phyloP scores from a whole-genome alignment of 1,140 invertebrate species.

The Drosophila takahashii region DNA sequence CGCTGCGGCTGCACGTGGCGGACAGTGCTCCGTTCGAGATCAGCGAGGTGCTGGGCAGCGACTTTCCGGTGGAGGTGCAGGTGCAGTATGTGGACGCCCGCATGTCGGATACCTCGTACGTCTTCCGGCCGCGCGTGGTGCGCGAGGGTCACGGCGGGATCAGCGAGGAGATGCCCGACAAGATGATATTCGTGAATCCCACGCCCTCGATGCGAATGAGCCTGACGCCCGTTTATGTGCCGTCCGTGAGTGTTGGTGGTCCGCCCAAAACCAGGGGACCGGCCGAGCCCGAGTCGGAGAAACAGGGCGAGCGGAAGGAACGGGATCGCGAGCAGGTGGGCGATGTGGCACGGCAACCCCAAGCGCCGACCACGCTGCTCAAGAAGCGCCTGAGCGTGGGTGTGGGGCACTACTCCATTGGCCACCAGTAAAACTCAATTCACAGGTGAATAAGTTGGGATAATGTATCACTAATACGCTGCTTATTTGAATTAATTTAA shows the following conservation, averaged over 20 bases:
- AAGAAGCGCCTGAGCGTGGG: slow-evolving; percentile 11
- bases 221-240: slow-evolving; percentile 5
- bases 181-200: slow-evolving; percentile 71
- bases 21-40: slow-evolving; percentile 67
- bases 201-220: slow-evolving; percentile 27
- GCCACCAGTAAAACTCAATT: background rate
- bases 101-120: slow-evolving; percentile 61
- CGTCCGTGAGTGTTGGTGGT: background rate
- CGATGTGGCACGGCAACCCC: slow-evolving; percentile 1
- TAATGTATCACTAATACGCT: no score
- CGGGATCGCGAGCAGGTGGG: slow-evolving; percentile 11
- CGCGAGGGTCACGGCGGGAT: slow-evolving; percentile 41
- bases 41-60: slow-evolving; percentile 59
- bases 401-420: no score
- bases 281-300: no score
- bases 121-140: slow-evolving; percentile 52
- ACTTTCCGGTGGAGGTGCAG: slow-evolving; percentile 65
- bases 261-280: background rate
- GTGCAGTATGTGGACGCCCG: slow-evolving; percentile 51
- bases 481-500: no score
- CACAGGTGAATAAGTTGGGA: background rate
- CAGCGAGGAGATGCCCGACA: slow-evolving; percentile 55
- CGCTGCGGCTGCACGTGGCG: slow-evolving; percentile 62
- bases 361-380: background rate
- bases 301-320: background rate